Evolutionary conservation across 2,113 vertebrate genomes (phyloP), one percentile per base, ranked within the genome.

Genomic region (Serranochromis macrocephalus): DNA sequence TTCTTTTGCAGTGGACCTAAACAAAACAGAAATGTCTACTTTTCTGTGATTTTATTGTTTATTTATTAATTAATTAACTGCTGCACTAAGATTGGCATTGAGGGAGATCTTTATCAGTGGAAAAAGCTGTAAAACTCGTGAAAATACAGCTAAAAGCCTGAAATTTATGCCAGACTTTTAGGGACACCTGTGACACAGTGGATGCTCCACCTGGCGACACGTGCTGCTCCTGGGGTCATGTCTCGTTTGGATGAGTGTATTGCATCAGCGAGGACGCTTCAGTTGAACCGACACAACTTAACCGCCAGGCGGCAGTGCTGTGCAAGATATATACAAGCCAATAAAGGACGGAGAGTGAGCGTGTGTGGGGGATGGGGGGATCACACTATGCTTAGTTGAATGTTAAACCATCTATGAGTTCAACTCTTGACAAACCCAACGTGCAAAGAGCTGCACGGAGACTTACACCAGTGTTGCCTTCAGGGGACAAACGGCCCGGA

Each of bases 301-400:
- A 33, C 81, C 94, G 90, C 54, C 24, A 94, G 95, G 91, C 11
- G 94, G 87, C 93, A 78, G 80, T 83, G 79, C 5, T 42, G 79
- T n/a, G 24, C 16, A 81, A 49, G 11, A 75, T 4, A 42, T 47
- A 29, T 31, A 1, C 6, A 49, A 29, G 6, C 38, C 21, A 31
- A 31, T 7, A 26, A 26, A 24, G 17, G 26, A 38, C 33, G 33
- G 33, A 12, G 31, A 36, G 6, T 7, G 58, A 17, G 57, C 0
- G 26, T 17, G 29, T 10, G 17, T 9, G 14, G 24, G 24, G 13
- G 55, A 8, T 16, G 26, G 16, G 9, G 17, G 19, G 7, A 13
- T 66, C 45, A 3, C 16, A 8, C 73, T 31, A 8, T 49, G 26
- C 24, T 78, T 49, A 78, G 16, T 49, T 36, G 17, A 66, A 38